phyloP scores from a whole-genome alignment of 2,888 invertebrate species.

The Cremastobaeus sp. region DNA sequence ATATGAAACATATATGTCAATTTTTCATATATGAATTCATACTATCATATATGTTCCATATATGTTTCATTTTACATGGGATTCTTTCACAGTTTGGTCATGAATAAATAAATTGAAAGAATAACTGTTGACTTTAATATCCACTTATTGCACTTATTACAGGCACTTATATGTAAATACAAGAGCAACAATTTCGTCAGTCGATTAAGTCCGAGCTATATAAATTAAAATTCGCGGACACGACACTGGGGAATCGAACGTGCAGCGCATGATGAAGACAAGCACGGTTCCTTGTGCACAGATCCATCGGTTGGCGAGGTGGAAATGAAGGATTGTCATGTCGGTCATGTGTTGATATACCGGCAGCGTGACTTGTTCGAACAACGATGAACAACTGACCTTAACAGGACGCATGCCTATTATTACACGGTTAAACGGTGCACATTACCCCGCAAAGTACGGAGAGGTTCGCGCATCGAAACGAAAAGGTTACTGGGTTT shows the following conservation, averaged over 20 bases:
- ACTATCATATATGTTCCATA: too few relatives aligned
- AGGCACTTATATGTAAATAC: too few relatives aligned
- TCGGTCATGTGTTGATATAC: slow-evolving; percentile 67
- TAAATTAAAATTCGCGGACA: slow-evolving; percentile 14
- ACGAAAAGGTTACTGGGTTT: slow-evolving; percentile 75
- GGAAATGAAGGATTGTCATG: slow-evolving; percentile 64
- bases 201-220: too few relatives aligned
- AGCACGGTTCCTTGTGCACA: slow-evolving; percentile 29
- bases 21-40: too few relatives aligned
- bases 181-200: too few relatives aligned
- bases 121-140: too few relatives aligned
- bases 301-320: slow-evolving; percentile 26
- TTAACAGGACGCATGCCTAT: slow-evolving; percentile 70
- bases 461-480: slow-evolving; percentile 60
- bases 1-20: too few relatives aligned
- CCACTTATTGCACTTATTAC: too few relatives aligned
- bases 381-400: slow-evolving; percentile 70
- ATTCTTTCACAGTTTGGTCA: too few relatives aligned
- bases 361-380: slow-evolving; percentile 69
- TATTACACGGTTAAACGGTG: slow-evolving; percentile 65
- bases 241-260: slow-evolving; percentile 14
- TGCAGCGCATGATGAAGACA: slow-evolving; percentile 26
- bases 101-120: too few relatives aligned
- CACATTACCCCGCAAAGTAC: slow-evolving; percentile 55
- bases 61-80: too few relatives aligned